These are phyloP conservation scores for Crypturellus tataupa DNA, from an alignment of 2,797 vertebrate genomes.

Conservation along the genomic window DNA sequence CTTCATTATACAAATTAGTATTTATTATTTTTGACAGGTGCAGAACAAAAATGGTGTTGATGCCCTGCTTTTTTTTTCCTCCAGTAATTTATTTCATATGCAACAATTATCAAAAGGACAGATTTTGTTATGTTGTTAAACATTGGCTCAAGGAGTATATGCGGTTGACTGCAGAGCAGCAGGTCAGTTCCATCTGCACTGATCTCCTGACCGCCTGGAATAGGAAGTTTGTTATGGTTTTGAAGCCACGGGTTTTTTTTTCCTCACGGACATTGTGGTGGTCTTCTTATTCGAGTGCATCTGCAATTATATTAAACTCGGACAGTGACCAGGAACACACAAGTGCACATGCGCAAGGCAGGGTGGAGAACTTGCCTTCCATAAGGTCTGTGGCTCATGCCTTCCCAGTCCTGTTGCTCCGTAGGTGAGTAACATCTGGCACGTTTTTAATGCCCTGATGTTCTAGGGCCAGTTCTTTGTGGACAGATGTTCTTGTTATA, in stretches of 20 bases:
- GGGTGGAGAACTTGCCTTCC: not conserved
- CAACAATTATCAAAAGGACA: not conserved
- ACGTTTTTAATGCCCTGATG: not conserved
- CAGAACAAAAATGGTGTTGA: not conserved
- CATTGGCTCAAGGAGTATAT: not conserved
- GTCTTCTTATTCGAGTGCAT: not conserved
- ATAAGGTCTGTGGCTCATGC: not conserved
- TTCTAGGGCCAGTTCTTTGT: not conserved
- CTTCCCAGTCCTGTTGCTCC: not conserved
- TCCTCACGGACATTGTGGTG: rapidly evolving
- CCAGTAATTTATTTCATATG: not conserved
- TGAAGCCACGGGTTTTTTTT: not conserved
- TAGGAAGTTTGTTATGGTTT: not conserved
- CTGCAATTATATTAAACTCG: not conserved
- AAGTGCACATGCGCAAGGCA: not conserved
- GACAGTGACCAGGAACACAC: not conserved
- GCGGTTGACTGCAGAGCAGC: rapidly evolving
- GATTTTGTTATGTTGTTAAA: not conserved
- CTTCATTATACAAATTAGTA: not conserved
- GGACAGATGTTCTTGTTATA: not conserved
- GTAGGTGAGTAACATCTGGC: not conserved
- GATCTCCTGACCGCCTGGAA: not conserved
- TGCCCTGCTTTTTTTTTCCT: not conserved
- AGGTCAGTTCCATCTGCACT: not conserved
- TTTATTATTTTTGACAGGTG: not conserved